A percentile compares a stretch with the other conserved stretches of the same genome.
phyloP scores from a whole-genome alignment of 2,113 vertebrate genomes.

The Takifugu bimaculatus region DNA sequence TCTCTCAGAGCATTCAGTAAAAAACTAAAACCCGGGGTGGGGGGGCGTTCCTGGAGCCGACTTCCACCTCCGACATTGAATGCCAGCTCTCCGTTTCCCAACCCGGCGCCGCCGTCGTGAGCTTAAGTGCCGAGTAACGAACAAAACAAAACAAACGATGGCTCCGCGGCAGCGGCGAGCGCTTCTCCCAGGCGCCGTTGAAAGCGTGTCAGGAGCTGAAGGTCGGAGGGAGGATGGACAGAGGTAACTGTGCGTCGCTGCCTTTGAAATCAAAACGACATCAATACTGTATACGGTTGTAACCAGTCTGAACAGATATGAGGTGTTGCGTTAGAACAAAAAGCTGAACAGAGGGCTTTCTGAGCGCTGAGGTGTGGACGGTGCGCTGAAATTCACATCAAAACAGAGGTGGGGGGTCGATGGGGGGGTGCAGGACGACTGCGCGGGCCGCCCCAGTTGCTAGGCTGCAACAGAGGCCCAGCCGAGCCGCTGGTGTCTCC shows the following conservation, averaged over 20 bases:
- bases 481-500: slow-evolving; percentile 22
- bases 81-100: slow-evolving; percentile 40
- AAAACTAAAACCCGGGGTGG: slow-evolving; percentile 26
- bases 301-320: slow-evolving; percentile 56
- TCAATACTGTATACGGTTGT: slow-evolving; percentile 72
- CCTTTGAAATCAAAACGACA: slow-evolving; percentile 31
- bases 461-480: slow-evolving; percentile 5
- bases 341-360: slow-evolving; percentile 33
- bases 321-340: slow-evolving; percentile 31
- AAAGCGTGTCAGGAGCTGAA: slow-evolving; percentile 3
- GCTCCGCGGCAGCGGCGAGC: slow-evolving; percentile 46
- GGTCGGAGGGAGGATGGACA: slow-evolving; percentile 36
- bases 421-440: slow-evolving; percentile 2
- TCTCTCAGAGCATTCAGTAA: slow-evolving; percentile 20
- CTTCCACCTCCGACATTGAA: not conserved
- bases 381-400: slow-evolving; percentile 54
- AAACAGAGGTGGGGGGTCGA: slow-evolving; percentile 8
- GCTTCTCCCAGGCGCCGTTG: slow-evolving; percentile 26
- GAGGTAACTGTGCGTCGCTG: slow-evolving; percentile 67
- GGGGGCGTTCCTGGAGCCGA: slow-evolving; percentile 34
- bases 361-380: slow-evolving; percentile 54
- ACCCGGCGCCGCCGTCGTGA: slow-evolving; percentile 45
- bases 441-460: slow-evolving; percentile 6
- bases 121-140: slow-evolving; percentile 74
- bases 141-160: slow-evolving; percentile 48